Conservation (phyloP, 1,140 invertebrate species). For the Dinoponera quadriceps region DNA sequence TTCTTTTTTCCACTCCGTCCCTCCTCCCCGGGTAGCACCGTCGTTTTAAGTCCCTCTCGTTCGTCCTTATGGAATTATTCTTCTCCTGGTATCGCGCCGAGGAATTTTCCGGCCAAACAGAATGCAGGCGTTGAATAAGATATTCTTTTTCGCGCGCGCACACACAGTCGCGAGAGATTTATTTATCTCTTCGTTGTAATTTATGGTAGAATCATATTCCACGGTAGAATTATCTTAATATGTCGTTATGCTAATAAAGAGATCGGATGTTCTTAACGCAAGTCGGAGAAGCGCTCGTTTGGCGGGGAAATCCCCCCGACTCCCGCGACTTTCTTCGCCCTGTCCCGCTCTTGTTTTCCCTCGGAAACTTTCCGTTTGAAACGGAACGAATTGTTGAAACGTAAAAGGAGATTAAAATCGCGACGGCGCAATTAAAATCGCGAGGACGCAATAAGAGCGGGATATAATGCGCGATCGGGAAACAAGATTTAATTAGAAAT, state of each 20-base stretch:
- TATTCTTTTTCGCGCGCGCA: constrained; percentile 20
- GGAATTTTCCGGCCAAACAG: constrained; percentile 20
- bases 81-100: neutral
- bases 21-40: constrained; percentile 39
- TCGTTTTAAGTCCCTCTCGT: constrained; percentile 21
- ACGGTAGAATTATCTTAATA: neutral
- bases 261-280: neutral
- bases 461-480: neutral
- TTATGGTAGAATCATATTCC: neutral
- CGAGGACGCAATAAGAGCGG: neutral
- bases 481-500: constrained; percentile 20
- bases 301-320: neutral
- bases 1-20: constrained; percentile 65
- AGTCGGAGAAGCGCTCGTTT: neutral
- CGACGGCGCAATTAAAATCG: no score
- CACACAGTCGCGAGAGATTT: neutral
- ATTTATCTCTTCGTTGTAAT: constrained; percentile 5
- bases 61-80: constrained; percentile 50
- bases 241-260: neutral
- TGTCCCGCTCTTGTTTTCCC: neutral
- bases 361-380: neutral
- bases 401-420: neutral
- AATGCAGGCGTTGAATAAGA: constrained; percentile 36
- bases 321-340: neutral
- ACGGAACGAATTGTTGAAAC: neutral